A percentile compares a stretch with the other conserved stretches of the same genome.
Conservation (phyloP, 23 tunicate genomes). For the Diplosoma virens region DNA sequence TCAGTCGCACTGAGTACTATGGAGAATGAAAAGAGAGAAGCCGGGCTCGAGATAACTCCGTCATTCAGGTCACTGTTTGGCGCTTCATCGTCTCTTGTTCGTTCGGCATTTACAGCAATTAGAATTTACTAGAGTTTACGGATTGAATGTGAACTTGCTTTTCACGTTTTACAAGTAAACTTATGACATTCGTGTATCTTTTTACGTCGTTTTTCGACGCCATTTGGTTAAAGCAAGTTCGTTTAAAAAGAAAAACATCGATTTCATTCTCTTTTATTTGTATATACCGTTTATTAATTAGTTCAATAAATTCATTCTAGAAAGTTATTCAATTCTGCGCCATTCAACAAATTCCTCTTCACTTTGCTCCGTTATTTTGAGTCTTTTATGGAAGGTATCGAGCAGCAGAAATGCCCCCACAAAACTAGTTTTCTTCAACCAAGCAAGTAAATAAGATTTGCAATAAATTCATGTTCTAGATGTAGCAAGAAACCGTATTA, state of each 20-base stretch:
- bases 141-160: background rate
- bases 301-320: too few species aligned
- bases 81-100: background rate
- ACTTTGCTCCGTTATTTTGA: conserved; percentile 64
- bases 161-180: too few species aligned
- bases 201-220: too few species aligned
- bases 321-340: background rate
- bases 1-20: conserved; percentile 51
- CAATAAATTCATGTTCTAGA: too few species aligned
- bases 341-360: conserved; percentile 73
- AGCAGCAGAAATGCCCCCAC: conserved; percentile 64
- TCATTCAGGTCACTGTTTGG: conserved; percentile 30
- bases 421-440: conserved; percentile 73
- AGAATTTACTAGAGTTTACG: too few species aligned
- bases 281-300: too few species aligned
- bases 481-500: too few species aligned
- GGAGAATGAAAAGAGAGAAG: conserved; percentile 24
- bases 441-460: conserved; percentile 83
- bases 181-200: too few species aligned
- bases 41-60: conserved; percentile 1
- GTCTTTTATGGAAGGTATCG: conserved; percentile 61
- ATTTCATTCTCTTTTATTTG: too few species aligned
- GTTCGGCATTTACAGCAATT: background rate
- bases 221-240: too few species aligned
- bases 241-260: too few species aligned